Conservation (phyloP, 1,140 invertebrate species). For the Chironomus tepperi region DNA sequence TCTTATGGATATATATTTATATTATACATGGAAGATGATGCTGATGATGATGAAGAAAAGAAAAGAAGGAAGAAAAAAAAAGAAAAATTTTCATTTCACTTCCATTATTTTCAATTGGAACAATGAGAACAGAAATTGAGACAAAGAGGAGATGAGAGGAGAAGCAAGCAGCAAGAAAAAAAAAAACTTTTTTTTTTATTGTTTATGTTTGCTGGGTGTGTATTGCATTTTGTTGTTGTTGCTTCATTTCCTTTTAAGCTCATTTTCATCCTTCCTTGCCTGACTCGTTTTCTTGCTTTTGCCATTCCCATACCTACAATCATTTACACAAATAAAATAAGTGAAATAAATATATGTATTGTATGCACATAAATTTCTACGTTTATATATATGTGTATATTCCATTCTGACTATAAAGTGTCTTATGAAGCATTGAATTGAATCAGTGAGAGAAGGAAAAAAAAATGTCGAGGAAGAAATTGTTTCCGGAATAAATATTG, state of each 20-base stretch:
- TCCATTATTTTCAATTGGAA: background rate
- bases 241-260: background rate
- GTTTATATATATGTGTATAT: background rate
- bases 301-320: too few relatives aligned
- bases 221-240: slow-evolving; percentile 1
- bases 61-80: background rate
- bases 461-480: slow-evolving; percentile 7
- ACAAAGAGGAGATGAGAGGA: background rate
- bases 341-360: too few relatives aligned
- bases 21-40: background rate
- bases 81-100: background rate
- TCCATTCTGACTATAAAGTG: too few relatives aligned
- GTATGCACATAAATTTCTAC: background rate
- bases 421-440: too few relatives aligned
- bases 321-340: too few relatives aligned
- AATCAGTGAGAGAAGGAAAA: background rate
- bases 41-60: background rate
- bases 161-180: background rate
- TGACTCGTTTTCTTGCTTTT: background rate
- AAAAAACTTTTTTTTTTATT: background rate
- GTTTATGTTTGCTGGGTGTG: slow-evolving; percentile 6
- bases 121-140: background rate
- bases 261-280: background rate
- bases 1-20: too few relatives aligned
- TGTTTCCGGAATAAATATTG: slow-evolving; percentile 1